Base-by-base conservation (phyloP, 1,140 invertebrate genomes). In the Anadara kagoshimensis region DNA sequence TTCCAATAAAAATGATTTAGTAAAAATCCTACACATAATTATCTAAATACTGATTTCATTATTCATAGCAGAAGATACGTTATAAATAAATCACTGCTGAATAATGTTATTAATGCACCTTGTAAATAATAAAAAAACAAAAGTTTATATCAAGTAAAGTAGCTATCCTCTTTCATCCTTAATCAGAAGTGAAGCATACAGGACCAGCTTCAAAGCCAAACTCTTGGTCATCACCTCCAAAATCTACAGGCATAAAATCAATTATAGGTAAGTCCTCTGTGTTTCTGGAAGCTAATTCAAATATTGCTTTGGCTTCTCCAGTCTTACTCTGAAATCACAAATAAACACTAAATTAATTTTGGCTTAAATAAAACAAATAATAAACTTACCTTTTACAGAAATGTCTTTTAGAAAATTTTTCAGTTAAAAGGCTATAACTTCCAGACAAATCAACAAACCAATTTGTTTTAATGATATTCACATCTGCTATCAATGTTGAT, bases 171-270 rank as follows among this genome's bases (percentile, higher is more conserved):
- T 3, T 3, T 36, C 29, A 7, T 36, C 29, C 29, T 36, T 36
- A 36, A 36, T 36, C 29, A 36, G 29, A 36, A 36, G 29, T 36
- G 86, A 95, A 96, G 85, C 95, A 97, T 53, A 96, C 92, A 1
- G 95, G 94, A 8, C 95, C 95, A 1, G 94, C 91, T 76, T 92
- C 91, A 86, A 96, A 97, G 12, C 95, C 94, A 87, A 96, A 96
- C 20, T 94, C 93, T 88, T 97, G 95, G 81, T 93, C 91, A 0
- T 93, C 91, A 54, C 91, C 90, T 1, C 94, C 93, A 83, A 94
- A 96, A 83, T 95, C 94, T 1, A 92, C 82, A 0, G 95, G 94
- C 70, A 92, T 91, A 86, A 97, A 96, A 86, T 96, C 95, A 5
- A 93, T 91, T 12, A 97, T 91, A 0, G 95, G 95, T 43, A 97